These are phyloP conservation scores for Typhlichthys subterraneus DNA, from an alignment of 2,797 vertebrate genomes.

Conservation along the genomic window DNA sequence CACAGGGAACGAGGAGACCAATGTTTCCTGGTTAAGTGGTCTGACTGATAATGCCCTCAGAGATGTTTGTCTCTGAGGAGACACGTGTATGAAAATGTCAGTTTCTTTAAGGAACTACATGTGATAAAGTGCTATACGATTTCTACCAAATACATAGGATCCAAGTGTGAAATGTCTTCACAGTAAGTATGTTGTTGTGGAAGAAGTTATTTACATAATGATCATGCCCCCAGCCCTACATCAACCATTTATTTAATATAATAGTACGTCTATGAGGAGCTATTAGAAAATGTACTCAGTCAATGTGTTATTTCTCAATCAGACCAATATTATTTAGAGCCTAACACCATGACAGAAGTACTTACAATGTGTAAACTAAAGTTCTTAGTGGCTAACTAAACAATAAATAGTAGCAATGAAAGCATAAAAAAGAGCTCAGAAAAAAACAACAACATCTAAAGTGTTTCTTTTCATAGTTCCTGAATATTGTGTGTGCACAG, in stretches of 20 bases:
- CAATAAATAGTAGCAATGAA: constrained; percentile 3
- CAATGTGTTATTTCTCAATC: no score
- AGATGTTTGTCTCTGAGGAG: constrained; percentile 50
- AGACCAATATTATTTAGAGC: no score
- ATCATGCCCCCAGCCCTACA: no score
- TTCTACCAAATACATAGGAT: constrained; percentile 14
- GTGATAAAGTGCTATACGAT: constrained; percentile 29
- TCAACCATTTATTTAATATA: no score
- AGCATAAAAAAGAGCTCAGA: constrained; percentile 23
- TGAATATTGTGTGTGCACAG: constrained; percentile 54
- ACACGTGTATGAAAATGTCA: constrained; percentile 17
- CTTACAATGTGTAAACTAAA: background rate
- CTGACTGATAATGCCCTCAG: constrained; percentile 58
- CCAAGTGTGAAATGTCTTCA: no score
- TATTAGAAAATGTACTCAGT: no score
- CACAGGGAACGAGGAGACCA: constrained; percentile 50
- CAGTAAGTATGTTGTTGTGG: no score
- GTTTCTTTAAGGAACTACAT: constrained; percentile 26
- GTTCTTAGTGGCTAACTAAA: constrained; percentile 3
- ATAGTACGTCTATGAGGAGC: no score
- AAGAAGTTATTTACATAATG: no score
- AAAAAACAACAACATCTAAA: constrained; percentile 27
- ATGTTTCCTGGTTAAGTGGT: constrained; percentile 53
- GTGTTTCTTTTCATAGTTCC: constrained; percentile 59
- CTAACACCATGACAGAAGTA: no score